Percentiles rank a stretch among this genome's conserved stretches.
Conservation (phyloP, 1,140 invertebrate genomes). For the Drosophila pandora region DNA sequence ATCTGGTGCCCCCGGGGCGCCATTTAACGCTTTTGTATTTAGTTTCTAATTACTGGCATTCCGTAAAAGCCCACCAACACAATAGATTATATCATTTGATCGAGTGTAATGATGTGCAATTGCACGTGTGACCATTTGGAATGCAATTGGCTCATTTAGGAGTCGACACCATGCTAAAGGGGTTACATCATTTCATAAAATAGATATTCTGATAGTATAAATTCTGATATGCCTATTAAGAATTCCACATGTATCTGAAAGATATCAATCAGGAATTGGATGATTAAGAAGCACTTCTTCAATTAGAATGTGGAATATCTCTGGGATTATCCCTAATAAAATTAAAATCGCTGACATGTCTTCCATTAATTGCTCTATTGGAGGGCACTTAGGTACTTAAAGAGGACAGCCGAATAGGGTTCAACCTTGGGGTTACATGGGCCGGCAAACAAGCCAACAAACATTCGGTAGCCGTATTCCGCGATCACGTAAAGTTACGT, state of each 20-base stretch:
- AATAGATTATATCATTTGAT: conserved; percentile 32
- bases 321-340: not conserved
- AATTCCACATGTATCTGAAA: conserved; percentile 23
- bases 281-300: not conserved
- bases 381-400: conserved; percentile 16
- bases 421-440: conserved; percentile 56
- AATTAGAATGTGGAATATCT: no score
- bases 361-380: conserved; percentile 27
- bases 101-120: conserved; percentile 31
- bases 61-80: conserved; percentile 14
- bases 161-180: conserved; percentile 6
- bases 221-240: conserved; percentile 4
- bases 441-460: conserved; percentile 16
- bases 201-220: not conserved
- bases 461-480: conserved; percentile 20
- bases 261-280: conserved; percentile 30
- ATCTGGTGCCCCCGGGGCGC: conserved; percentile 41
- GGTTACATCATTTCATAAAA: conserved; percentile 31
- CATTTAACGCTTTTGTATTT: conserved; percentile 42
- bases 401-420: conserved; percentile 50
- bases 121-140: conserved; percentile 54
- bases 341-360: conserved; percentile 4
- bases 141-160: conserved; percentile 45
- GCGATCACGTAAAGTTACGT: conserved; percentile 71
- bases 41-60: conserved; percentile 13